Evolutionary conservation across 2,113 vertebrate genomes (phyloP).

Genomic region (Lepus americanus): DNA sequence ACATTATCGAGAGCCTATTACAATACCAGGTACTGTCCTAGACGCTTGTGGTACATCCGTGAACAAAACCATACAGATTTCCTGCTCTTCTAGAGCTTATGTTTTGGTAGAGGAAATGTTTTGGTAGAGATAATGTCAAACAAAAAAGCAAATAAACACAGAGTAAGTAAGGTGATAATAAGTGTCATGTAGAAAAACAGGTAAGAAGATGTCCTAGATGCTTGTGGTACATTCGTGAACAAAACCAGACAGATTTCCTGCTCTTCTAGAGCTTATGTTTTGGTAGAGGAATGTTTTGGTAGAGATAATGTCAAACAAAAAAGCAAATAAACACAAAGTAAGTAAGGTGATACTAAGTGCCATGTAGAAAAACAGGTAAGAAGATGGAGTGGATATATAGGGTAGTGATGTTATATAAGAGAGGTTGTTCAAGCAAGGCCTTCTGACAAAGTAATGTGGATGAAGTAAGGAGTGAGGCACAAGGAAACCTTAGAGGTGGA

Average conservation of each 20-base stretch:
- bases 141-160: background rate
- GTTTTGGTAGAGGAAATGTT: constrained; percentile 12
- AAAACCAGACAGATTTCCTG: background rate
- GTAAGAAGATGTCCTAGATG: constrained; percentile 17
- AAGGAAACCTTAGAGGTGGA: background rate
- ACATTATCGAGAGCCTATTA: background rate
- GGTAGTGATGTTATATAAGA: background rate
- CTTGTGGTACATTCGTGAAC: background rate
- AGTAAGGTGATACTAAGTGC: background rate
- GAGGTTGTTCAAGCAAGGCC: background rate
- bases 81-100: background rate
- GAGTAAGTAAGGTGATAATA: background rate
- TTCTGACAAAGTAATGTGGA: background rate
- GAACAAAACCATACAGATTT: constrained; percentile 8
- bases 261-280: constrained; percentile 30
- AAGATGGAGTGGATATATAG: background rate
- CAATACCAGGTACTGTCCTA: background rate
- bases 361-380: background rate
- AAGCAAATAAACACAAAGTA: background rate
- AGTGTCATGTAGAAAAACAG: constrained; percentile 1
- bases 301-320: background rate
- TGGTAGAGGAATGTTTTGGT: background rate
- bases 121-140: background rate
- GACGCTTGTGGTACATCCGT: background rate
- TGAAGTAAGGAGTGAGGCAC: background rate